phyloP scores from a whole-genome alignment of 2,113 vertebrate genomes.

The Corythaixoides concolor region DNA sequence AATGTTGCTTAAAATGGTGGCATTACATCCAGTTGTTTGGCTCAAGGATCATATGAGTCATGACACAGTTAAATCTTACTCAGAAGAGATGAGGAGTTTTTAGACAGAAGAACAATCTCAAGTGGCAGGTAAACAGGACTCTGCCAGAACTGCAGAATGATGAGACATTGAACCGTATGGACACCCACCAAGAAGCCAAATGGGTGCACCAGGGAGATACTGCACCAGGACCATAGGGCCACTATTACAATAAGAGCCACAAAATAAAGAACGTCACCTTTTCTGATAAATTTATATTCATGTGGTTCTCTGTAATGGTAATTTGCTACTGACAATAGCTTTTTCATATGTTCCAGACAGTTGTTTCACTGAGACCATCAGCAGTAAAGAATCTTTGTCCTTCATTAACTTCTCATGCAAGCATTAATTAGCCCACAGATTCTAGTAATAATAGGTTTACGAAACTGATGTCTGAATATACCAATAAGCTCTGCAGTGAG shows the following conservation, averaged over 20 bases:
- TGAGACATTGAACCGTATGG: background rate
- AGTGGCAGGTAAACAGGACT: background rate
- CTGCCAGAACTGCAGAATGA: background rate
- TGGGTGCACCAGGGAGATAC: background rate
- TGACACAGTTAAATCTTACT: background rate
- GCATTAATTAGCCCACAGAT: slow-evolving; percentile 41
- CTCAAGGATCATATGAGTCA: background rate
- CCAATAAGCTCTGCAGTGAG: slow-evolving; percentile 4
- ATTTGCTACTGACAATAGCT: slow-evolving; percentile 36
- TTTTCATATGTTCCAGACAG: slow-evolving; percentile 20
- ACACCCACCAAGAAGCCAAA: background rate
- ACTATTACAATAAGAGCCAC: background rate
- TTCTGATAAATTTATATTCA: background rate
- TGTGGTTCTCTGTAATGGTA: background rate
- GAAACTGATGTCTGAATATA: background rate
- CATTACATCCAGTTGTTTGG: background rate
- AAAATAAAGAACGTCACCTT: background rate
- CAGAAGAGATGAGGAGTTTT: background rate
- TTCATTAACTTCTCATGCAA: slow-evolving; percentile 45
- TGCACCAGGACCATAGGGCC: background rate
- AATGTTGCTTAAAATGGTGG: background rate
- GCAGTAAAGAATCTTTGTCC: slow-evolving; percentile 32
- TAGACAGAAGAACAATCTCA: background rate
- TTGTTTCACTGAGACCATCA: slow-evolving; percentile 47
- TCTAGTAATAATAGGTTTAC: background rate